Evolutionary conservation across 1,140 invertebrate species (phyloP).

Genomic region (Oncopodura yosiiana): DNA sequence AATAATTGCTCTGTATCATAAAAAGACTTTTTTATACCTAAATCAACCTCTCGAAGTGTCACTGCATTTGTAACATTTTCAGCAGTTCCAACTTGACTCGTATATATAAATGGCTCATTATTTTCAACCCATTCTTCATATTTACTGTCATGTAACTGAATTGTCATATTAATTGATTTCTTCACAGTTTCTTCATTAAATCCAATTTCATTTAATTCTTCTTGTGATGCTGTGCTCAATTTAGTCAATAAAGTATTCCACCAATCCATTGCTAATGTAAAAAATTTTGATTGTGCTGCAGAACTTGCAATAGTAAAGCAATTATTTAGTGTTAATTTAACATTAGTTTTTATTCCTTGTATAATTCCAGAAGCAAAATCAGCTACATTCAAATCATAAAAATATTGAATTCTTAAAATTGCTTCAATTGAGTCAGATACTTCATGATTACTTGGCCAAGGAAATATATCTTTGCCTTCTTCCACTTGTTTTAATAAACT

Average conservation of each 20-base stretch:
- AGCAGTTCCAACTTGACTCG: background rate
- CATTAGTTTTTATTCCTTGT: background rate
- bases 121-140: slow-evolving; percentile 2
- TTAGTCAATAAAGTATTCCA: slow-evolving; percentile 3
- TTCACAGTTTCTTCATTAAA: background rate
- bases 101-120: slow-evolving; percentile 11
- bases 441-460: background rate
- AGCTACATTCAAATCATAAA: slow-evolving; percentile 18
- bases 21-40: background rate
- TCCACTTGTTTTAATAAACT: background rate
- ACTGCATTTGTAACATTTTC: background rate
- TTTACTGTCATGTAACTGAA: background rate
- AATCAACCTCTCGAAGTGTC: background rate
- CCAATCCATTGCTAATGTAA: slow-evolving; percentile 26
- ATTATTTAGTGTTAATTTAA: slow-evolving; percentile 2
- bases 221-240: background rate
- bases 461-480: background rate
- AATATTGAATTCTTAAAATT: slow-evolving; percentile 18
- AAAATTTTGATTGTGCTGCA: slow-evolving; percentile 10
- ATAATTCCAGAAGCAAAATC: slow-evolving; percentile 16
- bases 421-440: slow-evolving; percentile 16
- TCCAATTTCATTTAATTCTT: background rate
- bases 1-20: background rate
- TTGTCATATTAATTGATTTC: background rate
- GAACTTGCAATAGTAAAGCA: slow-evolving; percentile 15